Percentiles rank a stretch among this genome's conserved stretches.
These are phyloP conservation scores for Acrocyrtus sp. DNA, from an alignment of 2,888 invertebrate genomes.

Conservation along the genomic window DNA sequence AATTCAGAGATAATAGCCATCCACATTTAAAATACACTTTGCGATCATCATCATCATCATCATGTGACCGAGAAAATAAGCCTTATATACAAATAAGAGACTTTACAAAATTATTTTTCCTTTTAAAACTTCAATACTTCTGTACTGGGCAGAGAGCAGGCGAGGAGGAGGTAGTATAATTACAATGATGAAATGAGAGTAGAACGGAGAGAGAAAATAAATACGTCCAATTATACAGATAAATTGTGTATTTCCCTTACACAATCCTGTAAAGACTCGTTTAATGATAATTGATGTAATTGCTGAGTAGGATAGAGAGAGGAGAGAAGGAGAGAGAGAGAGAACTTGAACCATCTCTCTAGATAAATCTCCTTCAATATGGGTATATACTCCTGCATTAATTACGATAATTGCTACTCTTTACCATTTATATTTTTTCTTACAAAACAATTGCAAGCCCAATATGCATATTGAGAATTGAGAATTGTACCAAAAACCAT, in stretches of 20 bases:
- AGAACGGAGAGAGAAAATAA: conserved; percentile 14
- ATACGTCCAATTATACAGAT: conserved; percentile 35
- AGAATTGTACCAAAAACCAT: too few species aligned
- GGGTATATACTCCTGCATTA: conserved; percentile 45
- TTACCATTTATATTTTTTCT: conserved; percentile 2
- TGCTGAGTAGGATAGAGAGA: conserved; percentile 46
- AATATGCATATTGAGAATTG: too few species aligned
- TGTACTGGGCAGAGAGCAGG: too few species aligned
- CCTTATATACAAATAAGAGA: too few species aligned
- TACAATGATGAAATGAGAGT: conserved; percentile 18
- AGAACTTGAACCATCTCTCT: conserved; percentile 28
- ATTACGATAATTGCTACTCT: conserved; percentile 47
- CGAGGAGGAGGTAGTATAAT: too few species aligned
- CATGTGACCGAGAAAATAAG: too few species aligned
- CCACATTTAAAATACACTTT: too few species aligned
- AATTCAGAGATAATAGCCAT: too few species aligned
- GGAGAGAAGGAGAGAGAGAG: too few species aligned
- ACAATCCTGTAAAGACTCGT: conserved; percentile 50
- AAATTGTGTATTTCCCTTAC: conserved; percentile 34
- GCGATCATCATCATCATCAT: too few species aligned
- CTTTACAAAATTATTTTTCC: conserved; percentile 15
- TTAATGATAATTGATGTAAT: conserved; percentile 53
- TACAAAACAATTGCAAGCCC: conserved; percentile 1
- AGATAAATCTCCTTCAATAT: conserved; percentile 37
- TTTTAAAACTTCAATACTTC: too few species aligned